Base-by-base conservation (phyloP, 1,140 invertebrate species). In the Sitophilus oryzae region DNA sequence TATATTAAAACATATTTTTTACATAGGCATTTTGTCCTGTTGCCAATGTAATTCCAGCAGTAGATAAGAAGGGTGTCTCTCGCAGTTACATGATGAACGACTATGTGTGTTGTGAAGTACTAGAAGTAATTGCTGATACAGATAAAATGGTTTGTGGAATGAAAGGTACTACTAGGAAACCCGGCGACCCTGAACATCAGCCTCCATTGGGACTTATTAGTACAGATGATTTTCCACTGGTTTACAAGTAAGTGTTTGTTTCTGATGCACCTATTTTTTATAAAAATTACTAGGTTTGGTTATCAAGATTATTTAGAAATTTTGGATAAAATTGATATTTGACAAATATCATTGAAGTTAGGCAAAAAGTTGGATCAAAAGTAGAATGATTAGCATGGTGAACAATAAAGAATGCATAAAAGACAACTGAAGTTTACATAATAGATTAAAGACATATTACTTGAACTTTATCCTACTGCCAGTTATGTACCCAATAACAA, bases 131-230 rank as follows among this genome's bases (percentile, higher is more conserved):
- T 66, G 81, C 86, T 40, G 90, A 93, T 68, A 83, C 84, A 19
- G 88, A 93, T 72, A 92, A 91, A 76, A 81, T 95, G 69, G 82
- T 88, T 57, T 81, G 88, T 69, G 89, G 89, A 66, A 89, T 93
- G 83, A 86, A 89, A 72, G 84, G 87, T 55, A 74, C 80, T 57
- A 79, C 83, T 41, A 76, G 84, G 53, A 73, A 76, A 30, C 71
- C 78, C 1, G 81, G 83, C 64, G 81, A 83, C 66, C 82, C 83
- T 57, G 76, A 79, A 42, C 77, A 80, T 56, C 82, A 84, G 67
- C 78, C 85, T 50, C 76, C 84, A 59, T 79, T 93, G 65, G 92
- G 91, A 61, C 79, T 93, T 46, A 86, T 93, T 67, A 84, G 82
- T 77, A 80, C 82, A 23, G 85, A 89, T 53, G 89, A 93, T 71